Conservation (phyloP, 2,797 vertebrate species). For the Lateolabrax maculatus region DNA sequence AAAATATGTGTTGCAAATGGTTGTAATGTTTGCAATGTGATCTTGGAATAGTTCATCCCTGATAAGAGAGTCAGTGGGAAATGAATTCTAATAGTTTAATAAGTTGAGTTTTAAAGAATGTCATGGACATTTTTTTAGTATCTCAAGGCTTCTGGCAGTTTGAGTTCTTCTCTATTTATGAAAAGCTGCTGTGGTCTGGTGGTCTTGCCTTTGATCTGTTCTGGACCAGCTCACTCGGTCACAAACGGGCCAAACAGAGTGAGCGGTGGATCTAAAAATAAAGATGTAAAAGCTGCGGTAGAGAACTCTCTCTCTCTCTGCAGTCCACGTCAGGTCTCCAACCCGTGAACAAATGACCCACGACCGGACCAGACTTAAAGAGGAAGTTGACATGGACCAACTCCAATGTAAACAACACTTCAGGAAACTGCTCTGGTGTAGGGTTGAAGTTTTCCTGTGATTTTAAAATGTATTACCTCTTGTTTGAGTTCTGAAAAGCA, state of each 20-base stretch:
- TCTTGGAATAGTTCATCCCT: not conserved
- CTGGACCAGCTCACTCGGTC: not conserved
- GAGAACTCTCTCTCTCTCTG: no score
- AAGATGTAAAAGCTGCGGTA: not conserved
- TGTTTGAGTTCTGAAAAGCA: no score
- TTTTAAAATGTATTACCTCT: not conserved
- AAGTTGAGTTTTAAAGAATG: not conserved
- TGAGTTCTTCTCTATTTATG: not conserved
- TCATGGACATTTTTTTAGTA: not conserved
- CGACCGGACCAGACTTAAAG: not conserved
- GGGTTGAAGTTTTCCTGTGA: not conserved
- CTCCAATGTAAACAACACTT: conserved; percentile 1
- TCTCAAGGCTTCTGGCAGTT: not conserved
- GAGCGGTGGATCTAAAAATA: conserved; percentile 6
- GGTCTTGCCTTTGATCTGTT: not conserved
- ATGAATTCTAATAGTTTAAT: not conserved
- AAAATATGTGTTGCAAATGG: conserved; percentile 3
- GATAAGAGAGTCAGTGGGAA: not conserved
- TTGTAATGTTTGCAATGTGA: not conserved
- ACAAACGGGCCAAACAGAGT: not conserved
- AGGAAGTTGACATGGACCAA: conserved; percentile 19
- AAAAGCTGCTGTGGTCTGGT: not conserved
- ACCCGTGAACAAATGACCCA: not conserved
- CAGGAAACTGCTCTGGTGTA: not conserved
- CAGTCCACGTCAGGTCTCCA: conserved; percentile 7